Evolutionary conservation across 2,888 invertebrate species (phyloP).

Genomic region (Notodonta dromedarius): DNA sequence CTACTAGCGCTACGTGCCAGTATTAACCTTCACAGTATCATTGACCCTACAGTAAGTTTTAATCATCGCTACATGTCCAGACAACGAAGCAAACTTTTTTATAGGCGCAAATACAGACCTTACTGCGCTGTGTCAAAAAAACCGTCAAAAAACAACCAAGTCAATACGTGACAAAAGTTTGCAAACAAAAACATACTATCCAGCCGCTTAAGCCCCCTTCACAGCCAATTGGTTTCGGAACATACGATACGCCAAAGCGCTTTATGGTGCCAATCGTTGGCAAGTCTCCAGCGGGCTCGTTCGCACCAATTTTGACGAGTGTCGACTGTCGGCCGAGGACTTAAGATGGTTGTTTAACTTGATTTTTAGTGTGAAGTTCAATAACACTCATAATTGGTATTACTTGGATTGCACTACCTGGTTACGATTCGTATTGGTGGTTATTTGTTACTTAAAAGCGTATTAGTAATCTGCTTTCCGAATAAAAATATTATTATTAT

Average conservation of each 20-base stretch:
- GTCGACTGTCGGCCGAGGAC: conserved; percentile 30
- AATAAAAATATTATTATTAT: no score
- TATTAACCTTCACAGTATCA: neutral
- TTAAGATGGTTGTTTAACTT: conserved; percentile 24
- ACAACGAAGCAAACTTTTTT: neutral
- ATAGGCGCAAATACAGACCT: neutral
- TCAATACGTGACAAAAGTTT: conserved; percentile 31
- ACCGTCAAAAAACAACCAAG: conserved; percentile 21
- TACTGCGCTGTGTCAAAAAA: neutral
- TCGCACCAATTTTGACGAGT: conserved; percentile 52
- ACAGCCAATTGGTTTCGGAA: conserved; percentile 43
- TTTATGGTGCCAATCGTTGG: conserved; percentile 38
- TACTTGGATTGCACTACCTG: conserved; percentile 6
- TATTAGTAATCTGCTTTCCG: no score
- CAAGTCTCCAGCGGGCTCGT: conserved; percentile 41
- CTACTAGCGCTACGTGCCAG: neutral
- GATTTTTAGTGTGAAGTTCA: conserved; percentile 54
- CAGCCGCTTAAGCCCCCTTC: conserved; percentile 46
- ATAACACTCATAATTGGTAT: conserved; percentile 38
- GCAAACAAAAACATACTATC: conserved; percentile 31
- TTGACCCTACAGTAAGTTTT: neutral
- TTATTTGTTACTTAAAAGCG: no score
- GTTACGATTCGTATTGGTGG: neutral
- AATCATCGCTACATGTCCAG: neutral
- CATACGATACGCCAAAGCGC: conserved; percentile 39